Conservation (phyloP, 2,113 vertebrate genomes). For the Taurulus bubalis region DNA sequence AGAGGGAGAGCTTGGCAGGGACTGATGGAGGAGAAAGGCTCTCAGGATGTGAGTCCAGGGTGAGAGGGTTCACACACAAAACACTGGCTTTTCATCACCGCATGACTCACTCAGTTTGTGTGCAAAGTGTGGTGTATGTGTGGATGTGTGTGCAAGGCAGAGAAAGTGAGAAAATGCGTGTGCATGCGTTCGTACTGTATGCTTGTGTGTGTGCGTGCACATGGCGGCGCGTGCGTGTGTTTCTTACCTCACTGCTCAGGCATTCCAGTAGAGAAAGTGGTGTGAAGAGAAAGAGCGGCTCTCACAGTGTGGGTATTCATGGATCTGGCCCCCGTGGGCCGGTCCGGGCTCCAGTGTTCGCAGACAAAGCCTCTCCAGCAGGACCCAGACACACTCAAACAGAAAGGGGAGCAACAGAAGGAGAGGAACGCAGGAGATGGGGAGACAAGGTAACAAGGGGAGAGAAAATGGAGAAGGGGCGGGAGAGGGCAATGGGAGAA, state of each 20-base stretch:
- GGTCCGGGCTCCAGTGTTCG: conserved; percentile 80
- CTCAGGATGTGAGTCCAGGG: conserved; percentile 84
- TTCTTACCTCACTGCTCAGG: conserved; percentile 86
- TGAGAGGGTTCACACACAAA: conserved; percentile 86
- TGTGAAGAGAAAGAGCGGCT: conserved; percentile 83
- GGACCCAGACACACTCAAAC: conserved; percentile 79
- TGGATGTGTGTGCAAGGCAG: conserved; percentile 29
- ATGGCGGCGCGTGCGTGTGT: conserved; percentile 37
- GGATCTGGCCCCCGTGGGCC: conserved; percentile 78
- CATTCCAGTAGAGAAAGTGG: conserved; percentile 84
- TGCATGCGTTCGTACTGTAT: conserved; percentile 32
- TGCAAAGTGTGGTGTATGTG: conserved; percentile 66
- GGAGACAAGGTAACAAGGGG: conserved; percentile 72
- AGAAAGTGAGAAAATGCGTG: conserved; percentile 67
- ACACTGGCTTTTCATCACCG: conserved; percentile 84
- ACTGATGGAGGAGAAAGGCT: conserved; percentile 83
- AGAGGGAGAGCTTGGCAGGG: conserved; percentile 83
- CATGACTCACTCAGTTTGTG: conserved; percentile 82
- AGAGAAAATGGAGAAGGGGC: conserved; percentile 58
- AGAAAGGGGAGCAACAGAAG: conserved; percentile 72
- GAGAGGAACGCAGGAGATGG: conserved; percentile 61
- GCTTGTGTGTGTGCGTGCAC: conserved; percentile 40
- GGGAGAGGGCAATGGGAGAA: conserved; percentile 50
- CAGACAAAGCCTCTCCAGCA: conserved; percentile 82
- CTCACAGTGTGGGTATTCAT: conserved; percentile 87